Evolutionary conservation across 2,888 invertebrate species (phyloP).

Genomic region (Hemaris fuciformis): DNA sequence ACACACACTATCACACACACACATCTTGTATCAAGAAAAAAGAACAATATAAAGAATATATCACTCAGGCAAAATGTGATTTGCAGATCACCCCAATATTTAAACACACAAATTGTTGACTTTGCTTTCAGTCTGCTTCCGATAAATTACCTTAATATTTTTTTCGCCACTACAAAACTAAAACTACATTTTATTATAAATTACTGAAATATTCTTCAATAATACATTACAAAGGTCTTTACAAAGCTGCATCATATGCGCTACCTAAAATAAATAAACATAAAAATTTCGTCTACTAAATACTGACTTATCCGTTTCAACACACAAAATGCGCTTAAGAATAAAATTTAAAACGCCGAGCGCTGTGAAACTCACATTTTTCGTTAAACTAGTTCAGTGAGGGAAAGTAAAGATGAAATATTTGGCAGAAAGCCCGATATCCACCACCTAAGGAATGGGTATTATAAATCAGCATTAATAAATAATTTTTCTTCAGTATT

Average conservation of each 20-base stretch:
- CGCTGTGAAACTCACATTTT: neutral
- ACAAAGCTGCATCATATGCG: neutral
- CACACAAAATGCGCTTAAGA: too few relatives aligned
- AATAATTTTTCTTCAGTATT: slow-evolving; percentile 25
- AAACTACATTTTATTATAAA: too few relatives aligned
- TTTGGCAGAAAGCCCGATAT: slow-evolving; percentile 25
- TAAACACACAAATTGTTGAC: too few relatives aligned
- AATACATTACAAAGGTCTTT: neutral
- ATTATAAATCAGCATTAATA: slow-evolving; percentile 22
- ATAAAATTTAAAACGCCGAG: neutral
- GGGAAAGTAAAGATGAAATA: slow-evolving; percentile 6
- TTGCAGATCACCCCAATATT: too few relatives aligned
- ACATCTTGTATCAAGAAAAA: too few relatives aligned
- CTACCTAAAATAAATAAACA: neutral
- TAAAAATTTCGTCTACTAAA: neutral
- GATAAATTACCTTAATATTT: too few relatives aligned
- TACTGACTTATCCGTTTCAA: neutral
- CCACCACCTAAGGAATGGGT: neutral
- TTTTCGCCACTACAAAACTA: too few relatives aligned
- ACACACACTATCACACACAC: too few relatives aligned
- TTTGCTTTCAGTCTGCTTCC: too few relatives aligned
- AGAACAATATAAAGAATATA: too few relatives aligned
- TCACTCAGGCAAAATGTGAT: too few relatives aligned
- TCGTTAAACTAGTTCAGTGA: neutral
- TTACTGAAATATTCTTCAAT: neutral